Evolutionary conservation across 2,888 invertebrate genomes (phyloP).

Genomic region (Gerosis bhagava): DNA sequence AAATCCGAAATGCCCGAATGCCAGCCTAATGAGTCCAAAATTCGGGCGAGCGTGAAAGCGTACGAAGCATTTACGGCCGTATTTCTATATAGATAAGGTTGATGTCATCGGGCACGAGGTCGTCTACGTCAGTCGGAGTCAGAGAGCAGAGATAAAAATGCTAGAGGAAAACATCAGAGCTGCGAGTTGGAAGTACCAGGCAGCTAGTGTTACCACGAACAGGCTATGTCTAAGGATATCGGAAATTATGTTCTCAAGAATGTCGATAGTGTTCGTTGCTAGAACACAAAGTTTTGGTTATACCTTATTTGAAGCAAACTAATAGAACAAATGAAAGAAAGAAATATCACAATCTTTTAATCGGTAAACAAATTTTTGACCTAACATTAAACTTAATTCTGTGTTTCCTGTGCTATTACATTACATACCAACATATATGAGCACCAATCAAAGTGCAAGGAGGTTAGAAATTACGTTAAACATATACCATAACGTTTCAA

Average conservation of each 20-base stretch:
- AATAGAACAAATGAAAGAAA: too few relatives aligned
- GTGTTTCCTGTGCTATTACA: too few relatives aligned
- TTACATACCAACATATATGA: too few relatives aligned
- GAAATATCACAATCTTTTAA: too few relatives aligned
- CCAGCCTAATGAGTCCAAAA: slow-evolving; percentile 72
- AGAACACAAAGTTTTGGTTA: not conserved
- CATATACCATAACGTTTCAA: too few relatives aligned
- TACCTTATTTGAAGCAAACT: too few relatives aligned
- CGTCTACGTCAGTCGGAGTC: slow-evolving; percentile 69
- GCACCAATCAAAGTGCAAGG: too few relatives aligned
- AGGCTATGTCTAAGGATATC: not conserved
- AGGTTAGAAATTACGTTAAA: too few relatives aligned
- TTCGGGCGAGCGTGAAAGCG: slow-evolving; percentile 45
- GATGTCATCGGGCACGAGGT: slow-evolving; percentile 45
- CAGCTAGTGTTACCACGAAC: slow-evolving; percentile 22
- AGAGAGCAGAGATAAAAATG: slow-evolving; percentile 76
- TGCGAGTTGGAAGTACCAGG: slow-evolving; percentile 25
- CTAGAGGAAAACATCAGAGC: slow-evolving; percentile 66
- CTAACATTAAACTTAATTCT: too few relatives aligned
- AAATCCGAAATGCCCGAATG: slow-evolving; percentile 71
- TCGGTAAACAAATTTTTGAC: too few relatives aligned
- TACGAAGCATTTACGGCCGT: slow-evolving; percentile 46
- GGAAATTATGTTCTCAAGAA: too few relatives aligned
- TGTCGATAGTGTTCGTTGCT: not conserved
- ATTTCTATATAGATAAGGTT: slow-evolving; percentile 47